Evolutionary conservation across 2,888 invertebrate species (phyloP), one percentile per base, ranked within the genome.

Genomic region (Anodontia alba): DNA sequence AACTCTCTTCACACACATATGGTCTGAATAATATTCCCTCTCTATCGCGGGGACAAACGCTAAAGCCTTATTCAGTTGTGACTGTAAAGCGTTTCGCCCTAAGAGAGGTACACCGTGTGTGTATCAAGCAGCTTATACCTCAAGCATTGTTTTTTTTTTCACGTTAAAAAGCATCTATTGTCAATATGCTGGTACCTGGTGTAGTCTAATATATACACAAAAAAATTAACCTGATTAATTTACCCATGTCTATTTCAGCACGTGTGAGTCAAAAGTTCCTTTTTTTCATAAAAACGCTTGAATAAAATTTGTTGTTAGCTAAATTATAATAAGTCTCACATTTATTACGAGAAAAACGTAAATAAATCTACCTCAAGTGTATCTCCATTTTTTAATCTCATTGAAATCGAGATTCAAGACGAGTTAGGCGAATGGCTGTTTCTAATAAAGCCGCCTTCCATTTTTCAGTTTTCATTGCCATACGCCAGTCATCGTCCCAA

Each of bases 11-110:
- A 33, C 17, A 62, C 31, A 33, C 62, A 33, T 8, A 17, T 31
- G n/a, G 33, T 62, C 62, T 62, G 62, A 62, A 62, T 62, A 62
- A 62, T 62, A 62, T 62, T 62, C 62, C 62, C 62, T 17, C 62
- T 62, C 33, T 20, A 62, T 62, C 33, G 33, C 62, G 62, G 62
- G 62, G 62, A 62, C 62, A 62, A 62, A 62, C 33, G 20, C 62
- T 20, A 7, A 20, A 62, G 62, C 33, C 62, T 62, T 62, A 62
- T 62, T 62, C 62, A 62, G 62, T 62, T 62, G 62, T 62, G 33
- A 62, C 62, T 62, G 17, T 62, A 62, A 57, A 62, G 62, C 33
- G n/a, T 62, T 62, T 33, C 62, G 62, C 62, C 62, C 62, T 62
- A 62, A 33, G 33, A 62, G 62, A 17, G 62, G 62, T 62, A 62